Base-by-base conservation (phyloP, 2,888 invertebrate species). In the Seira musarum region DNA sequence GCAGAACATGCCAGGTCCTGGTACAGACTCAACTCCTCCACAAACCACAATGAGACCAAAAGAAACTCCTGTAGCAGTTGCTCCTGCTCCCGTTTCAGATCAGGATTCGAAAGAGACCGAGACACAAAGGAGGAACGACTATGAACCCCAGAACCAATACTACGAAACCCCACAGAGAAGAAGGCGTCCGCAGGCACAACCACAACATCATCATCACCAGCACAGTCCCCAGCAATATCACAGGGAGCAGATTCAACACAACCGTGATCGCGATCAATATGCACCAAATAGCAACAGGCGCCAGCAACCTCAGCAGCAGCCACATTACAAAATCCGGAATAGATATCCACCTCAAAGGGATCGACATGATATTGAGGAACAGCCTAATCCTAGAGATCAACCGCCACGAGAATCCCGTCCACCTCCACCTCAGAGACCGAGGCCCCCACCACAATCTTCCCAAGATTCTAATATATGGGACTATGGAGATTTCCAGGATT, bases 401-500 rank as follows among this genome's bases (percentile, higher is more conserved):
- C 40, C 40, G 35, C 21, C 19, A 13, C 3, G 19, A 61, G 61
- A 61, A 19, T 46, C 15, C 10, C 30, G 25, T 5, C 13, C 30
- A 70, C 60, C 70, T 15, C 40, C 70, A 6, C n/a, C 15, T 6
- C 10, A 10, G 49, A 17, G 49, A 2, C 15, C 6, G 24, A 46
- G 68, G 19, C 68, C 46, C 5, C 30, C 19, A 21, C 63, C 71
- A 13, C 21, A 19, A 24, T 22, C 17, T 2, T 3, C 17, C 53
- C 53, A 40, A 30, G 30, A 30, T 8, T 30, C 60, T 5, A 67
- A 21, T 22, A 69, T 76, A 21, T 76, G 69, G n/a, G 69, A 69
- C 21, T 63, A 63, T 64, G 76, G 64, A 0, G 69, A 76, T 17
- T 76, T 76, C 24, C 60, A 66, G 0, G 74, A 74, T n/a, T 74